phyloP scores from a whole-genome alignment of 2,888 invertebrate species.

The Lordiphosa fenestrarum region DNA sequence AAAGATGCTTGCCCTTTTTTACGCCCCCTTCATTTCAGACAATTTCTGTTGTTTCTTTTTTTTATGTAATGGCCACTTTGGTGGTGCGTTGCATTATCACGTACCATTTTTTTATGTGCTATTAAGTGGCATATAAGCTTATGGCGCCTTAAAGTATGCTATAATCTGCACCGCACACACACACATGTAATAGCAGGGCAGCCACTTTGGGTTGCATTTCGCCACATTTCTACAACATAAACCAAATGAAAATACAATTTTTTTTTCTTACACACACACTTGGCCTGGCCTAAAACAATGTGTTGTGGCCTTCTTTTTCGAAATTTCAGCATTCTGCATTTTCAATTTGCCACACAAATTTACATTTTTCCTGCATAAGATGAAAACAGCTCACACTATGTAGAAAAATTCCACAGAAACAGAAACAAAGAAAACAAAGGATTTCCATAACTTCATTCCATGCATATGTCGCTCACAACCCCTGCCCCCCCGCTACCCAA shows the following conservation, averaged over 20 bases:
- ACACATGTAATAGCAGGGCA: slow-evolving; percentile 7
- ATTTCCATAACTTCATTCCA: background rate
- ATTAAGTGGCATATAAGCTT: slow-evolving; percentile 73
- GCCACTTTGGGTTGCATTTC: slow-evolving; percentile 35
- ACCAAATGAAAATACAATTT: background rate
- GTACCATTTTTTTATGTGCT: slow-evolving; percentile 70
- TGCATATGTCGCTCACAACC: background rate
- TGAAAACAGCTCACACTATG: background rate
- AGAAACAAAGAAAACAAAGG: background rate
- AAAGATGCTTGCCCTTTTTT: background rate
- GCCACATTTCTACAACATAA: slow-evolving; percentile 3
- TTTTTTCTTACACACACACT: background rate
- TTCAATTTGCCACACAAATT: background rate
- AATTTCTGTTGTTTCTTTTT: slow-evolving; percentile 13
- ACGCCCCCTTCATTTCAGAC: slow-evolving; percentile 9
- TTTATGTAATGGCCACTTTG: slow-evolving; percentile 57
- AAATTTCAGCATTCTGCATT: slow-evolving; percentile 1
- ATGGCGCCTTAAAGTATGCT: slow-evolving; percentile 67
- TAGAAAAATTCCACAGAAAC: no score
- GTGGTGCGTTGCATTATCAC: slow-evolving; percentile 73
- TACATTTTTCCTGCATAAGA: slow-evolving; percentile 13
- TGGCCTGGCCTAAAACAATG: slow-evolving; percentile 6
- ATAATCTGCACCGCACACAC: slow-evolving; percentile 47
- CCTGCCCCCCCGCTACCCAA: background rate
- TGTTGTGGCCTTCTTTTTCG: background rate